Evolutionary conservation across 1,140 invertebrate genomes (phyloP).

Genomic region (Tetranychus urticae): DNA sequence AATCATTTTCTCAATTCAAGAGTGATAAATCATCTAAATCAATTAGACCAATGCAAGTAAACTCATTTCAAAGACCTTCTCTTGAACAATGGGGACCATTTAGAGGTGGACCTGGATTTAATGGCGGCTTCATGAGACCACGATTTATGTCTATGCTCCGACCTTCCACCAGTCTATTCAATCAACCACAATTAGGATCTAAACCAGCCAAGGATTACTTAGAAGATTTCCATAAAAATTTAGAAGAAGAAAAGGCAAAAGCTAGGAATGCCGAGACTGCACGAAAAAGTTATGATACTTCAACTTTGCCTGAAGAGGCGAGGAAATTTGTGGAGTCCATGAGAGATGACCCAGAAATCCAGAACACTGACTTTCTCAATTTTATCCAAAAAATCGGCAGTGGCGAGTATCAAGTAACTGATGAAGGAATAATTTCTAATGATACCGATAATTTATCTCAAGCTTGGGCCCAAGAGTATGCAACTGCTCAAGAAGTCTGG

Average conservation of each 20-base stretch:
- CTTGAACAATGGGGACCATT: background rate
- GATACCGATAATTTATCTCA: background rate
- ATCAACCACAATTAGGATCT: background rate
- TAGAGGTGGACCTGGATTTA: too few relatives aligned
- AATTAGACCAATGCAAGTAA: conserved; percentile 15
- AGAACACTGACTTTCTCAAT: conserved; percentile 41
- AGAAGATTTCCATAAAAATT: background rate
- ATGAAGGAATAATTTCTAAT: background rate
- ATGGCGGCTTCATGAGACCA: background rate
- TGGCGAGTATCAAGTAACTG: background rate
- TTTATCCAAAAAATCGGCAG: conserved; percentile 55
- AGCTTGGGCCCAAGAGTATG: background rate
- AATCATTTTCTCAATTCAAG: conserved; percentile 7
- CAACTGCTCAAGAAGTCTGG: background rate
- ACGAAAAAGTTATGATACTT: background rate
- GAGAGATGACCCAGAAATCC: background rate
- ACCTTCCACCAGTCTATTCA: background rate
- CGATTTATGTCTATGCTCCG: background rate
- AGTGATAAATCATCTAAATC: conserved; percentile 17
- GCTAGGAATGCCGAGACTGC: background rate
- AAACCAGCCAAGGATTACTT: background rate
- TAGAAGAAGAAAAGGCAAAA: background rate
- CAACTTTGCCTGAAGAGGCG: background rate
- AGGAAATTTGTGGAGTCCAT: background rate
- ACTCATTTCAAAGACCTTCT: conserved; percentile 4